phyloP scores from a whole-genome alignment of 2,797 vertebrate genomes.

The Microctenopoma steveboyesi region DNA sequence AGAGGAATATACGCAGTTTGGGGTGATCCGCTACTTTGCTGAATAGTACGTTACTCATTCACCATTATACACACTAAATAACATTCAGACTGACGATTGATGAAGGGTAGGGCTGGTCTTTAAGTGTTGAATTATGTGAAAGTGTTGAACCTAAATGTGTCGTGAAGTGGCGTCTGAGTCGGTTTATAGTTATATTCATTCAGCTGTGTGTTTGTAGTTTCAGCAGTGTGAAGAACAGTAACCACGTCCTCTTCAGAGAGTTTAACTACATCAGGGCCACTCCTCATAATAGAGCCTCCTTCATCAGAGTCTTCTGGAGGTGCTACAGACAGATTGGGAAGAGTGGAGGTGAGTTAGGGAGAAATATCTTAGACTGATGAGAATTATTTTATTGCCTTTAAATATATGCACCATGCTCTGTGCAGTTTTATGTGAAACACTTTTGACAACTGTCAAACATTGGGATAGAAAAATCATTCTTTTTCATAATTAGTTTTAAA shows the following conservation, averaged over 20 bases:
- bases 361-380: too few relatives aligned
- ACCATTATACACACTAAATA: neutral
- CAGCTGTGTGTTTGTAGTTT: conserved; percentile 83
- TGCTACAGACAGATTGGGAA: conserved; percentile 95
- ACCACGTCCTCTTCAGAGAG: conserved; percentile 95
- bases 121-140: too few relatives aligned
- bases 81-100: too few relatives aligned
- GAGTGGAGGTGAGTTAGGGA: conserved; percentile 88
- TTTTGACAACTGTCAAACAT: neutral
- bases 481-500: too few relatives aligned
- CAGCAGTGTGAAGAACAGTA: conserved; percentile 93
- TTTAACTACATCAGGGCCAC: conserved; percentile 93
- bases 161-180: too few relatives aligned
- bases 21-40: conserved; percentile 92
- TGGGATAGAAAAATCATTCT: too few relatives aligned
- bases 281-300: conserved; percentile 91
- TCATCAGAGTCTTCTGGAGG: conserved; percentile 94
- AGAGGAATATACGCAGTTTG: conserved; percentile 92
- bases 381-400: neutral
- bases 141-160: too few relatives aligned
- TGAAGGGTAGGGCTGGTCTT: too few relatives aligned
- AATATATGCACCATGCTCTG: neutral
- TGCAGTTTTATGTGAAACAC: neutral
- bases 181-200: too few relatives aligned
- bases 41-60: conserved; percentile 90